Conservation (phyloP, 1,140 invertebrate genomes). For the Orius insidiosus region DNA sequence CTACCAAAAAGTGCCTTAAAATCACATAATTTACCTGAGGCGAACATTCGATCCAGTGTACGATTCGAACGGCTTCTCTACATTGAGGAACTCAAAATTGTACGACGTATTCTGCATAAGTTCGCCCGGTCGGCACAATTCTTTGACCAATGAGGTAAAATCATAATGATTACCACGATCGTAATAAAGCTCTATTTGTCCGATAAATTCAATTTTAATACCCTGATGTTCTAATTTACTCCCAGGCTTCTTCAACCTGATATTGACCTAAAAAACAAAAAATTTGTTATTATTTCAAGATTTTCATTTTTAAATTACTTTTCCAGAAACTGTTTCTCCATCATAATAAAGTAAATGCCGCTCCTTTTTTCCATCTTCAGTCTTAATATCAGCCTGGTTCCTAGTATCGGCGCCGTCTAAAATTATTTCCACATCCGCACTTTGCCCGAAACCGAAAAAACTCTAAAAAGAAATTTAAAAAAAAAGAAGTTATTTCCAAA, state of each 20-base stretch:
- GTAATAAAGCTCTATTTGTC: conserved; percentile 97
- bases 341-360: conserved; percentile 91
- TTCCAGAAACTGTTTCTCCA: conserved; percentile 94
- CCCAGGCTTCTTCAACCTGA: conserved; percentile 85
- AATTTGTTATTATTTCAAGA: conserved; percentile 8
- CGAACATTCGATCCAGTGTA: conserved; percentile 94
- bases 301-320: conserved; percentile 34
- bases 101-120: conserved; percentile 85
- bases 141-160: conserved; percentile 91
- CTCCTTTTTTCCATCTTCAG: conserved; percentile 95
- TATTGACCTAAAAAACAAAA: conserved; percentile 56
- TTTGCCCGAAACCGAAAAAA: conserved; percentile 98
- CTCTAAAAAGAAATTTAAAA: conserved; percentile 36
- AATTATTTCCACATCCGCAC: conserved; percentile 92
- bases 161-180: conserved; percentile 98
- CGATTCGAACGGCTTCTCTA: conserved; percentile 98
- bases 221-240: conserved; percentile 96
- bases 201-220: conserved; percentile 98
- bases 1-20: too few relatives aligned
- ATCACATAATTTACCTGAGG: conserved; percentile 43
- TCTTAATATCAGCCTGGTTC: conserved; percentile 90
- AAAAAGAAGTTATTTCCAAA: conserved; percentile 1
- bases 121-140: conserved; percentile 89
- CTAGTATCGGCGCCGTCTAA: conserved; percentile 84
- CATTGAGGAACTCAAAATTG: conserved; percentile 92